Evolutionary conservation across 2,888 invertebrate genomes (phyloP).

Genomic region (Mythimna lalbum): DNA sequence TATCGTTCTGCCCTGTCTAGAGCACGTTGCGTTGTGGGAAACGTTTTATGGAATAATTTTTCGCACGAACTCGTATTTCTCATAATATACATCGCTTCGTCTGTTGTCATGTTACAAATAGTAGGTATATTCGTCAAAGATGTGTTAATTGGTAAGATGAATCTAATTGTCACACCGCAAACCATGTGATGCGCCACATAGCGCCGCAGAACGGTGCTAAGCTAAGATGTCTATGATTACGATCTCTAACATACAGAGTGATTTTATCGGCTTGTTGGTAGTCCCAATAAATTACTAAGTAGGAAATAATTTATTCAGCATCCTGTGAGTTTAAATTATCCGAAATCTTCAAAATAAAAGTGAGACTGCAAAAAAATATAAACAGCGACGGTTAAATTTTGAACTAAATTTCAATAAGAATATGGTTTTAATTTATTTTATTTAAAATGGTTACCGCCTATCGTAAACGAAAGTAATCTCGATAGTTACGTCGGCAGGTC

Average conservation of each 20-base stretch:
- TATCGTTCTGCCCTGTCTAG: not conserved
- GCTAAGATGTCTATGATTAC: not conserved
- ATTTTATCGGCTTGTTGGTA: not conserved
- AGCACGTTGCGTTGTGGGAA: slow-evolving; percentile 15
- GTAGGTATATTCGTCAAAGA: slow-evolving; percentile 4
- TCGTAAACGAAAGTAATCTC: slow-evolving; percentile 71
- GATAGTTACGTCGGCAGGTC: slow-evolving; percentile 66
- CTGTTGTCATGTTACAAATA: not conserved
- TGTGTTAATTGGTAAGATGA: slow-evolving; percentile 27
- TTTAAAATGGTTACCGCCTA: slow-evolving; percentile 28
- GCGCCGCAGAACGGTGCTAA: not conserved
- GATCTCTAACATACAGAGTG: not conserved
- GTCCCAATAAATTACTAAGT: not conserved
- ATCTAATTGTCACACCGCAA: slow-evolving; percentile 32
- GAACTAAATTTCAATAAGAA: not conserved
- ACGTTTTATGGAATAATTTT: slow-evolving; percentile 6
- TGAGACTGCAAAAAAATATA: not conserved
- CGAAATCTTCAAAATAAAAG: not conserved
- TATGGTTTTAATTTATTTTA: not conserved
- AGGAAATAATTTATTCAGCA: not conserved
- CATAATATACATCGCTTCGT: not conserved
- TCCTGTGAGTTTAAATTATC: not conserved
- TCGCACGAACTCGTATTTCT: not conserved
- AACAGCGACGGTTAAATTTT: not conserved
- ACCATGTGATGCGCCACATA: slow-evolving; percentile 13